A percentile compares a stretch with the other conserved stretches of the same genome.
Conservation (phyloP, 2,888 invertebrate species). For the Lasius fuliginosus region DNA sequence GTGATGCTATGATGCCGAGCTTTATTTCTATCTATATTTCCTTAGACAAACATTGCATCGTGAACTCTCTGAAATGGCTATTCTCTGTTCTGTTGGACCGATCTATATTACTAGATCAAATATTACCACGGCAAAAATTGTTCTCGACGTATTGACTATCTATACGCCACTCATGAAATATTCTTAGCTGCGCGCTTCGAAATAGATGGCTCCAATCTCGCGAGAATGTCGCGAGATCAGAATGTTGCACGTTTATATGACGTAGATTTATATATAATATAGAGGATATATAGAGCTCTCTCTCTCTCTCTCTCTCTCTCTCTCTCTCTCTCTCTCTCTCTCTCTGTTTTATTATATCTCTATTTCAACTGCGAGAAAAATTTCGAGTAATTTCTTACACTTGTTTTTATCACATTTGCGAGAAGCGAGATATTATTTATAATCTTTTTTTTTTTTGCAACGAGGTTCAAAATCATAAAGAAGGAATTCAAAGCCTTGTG, state of each 20-base stretch:
- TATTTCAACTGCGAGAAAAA: background rate
- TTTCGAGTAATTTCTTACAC: background rate
- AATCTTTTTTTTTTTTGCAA: background rate
- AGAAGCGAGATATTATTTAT: background rate
- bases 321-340: no score
- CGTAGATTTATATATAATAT: background rate
- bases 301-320: background rate
- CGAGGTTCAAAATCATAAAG: background rate
- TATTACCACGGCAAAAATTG: background rate
- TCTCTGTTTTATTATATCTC: background rate
- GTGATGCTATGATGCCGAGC: background rate
- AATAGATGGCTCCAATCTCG: constrained; percentile 18
- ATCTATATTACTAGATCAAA: background rate
- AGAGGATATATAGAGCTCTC: no score
- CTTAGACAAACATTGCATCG: background rate
- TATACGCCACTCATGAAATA: background rate
- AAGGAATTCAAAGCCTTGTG: background rate
- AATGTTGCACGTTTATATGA: background rate
- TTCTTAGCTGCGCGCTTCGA: background rate
- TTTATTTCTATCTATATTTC: background rate
- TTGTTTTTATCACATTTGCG: background rate
- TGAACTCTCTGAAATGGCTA: background rate
- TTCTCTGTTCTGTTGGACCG: background rate
- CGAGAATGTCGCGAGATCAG: background rate
- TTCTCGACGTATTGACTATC: constrained; percentile 17